Base-by-base conservation (phyloP, 2,113 vertebrate species). In the Jacana jacana region DNA sequence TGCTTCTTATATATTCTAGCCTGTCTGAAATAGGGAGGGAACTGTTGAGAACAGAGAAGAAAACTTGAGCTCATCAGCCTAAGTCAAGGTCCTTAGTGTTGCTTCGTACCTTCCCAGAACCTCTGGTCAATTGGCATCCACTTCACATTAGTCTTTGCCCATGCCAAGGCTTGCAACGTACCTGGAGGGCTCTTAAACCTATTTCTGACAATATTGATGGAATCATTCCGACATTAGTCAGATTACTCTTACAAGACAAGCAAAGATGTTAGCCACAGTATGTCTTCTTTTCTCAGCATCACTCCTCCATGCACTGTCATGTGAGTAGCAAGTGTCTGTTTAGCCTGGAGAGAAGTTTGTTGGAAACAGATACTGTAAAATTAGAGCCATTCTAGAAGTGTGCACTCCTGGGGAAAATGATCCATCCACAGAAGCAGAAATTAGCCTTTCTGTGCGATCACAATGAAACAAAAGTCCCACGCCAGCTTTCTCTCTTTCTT, bases 281-380 rank as follows among this genome's bases (percentile, higher is more conserved):
- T 68, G 96, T 97, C 97, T 95, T 92, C 84, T 95, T 95, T 96
- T 95, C 49, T 97, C 95, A 97, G 75, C 93, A 96, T 97, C 97
- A 97, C 55, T 95, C 60, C 39, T 42, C 33, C 13, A 0, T 91
- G 64, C 76, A 10, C 87, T 97, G 96, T 73, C 49, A 48, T 89
- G 71, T 88, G 91, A 94, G 78, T 91, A 96, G 89, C 85, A 89
- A 97, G 95, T 91, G 87, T 94, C 91, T 97, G 51, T 97, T 95
- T 97, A 57, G 96, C 95, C 97, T 94, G 92, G 88, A 95, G 97
- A 96, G 89, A 84, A 93, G 91, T 96, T 81, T 89, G 78, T 91
- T 97, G 88, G 83, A 95, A 94, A 81, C 86, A 95, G 89, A 97
- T 92, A 77, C 81, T 81, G 91, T 88, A 78, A 94, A 95, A 81